These are phyloP conservation scores for Poecilia wingei DNA, from an alignment of 2,797 vertebrate genomes.

Conservation along the genomic window DNA sequence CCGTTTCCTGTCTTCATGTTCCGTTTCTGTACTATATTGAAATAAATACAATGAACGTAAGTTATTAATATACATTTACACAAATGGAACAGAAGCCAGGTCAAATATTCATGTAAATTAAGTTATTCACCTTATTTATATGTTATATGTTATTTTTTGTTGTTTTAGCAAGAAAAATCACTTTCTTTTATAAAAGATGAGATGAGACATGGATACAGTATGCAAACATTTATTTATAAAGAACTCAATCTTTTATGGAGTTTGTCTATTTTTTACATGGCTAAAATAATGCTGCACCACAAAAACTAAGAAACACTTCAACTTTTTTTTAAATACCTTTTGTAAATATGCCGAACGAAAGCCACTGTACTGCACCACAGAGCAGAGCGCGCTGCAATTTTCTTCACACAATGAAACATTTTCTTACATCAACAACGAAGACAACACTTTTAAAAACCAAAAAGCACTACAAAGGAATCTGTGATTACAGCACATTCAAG, in stretches of 20 bases:
- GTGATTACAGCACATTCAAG: constrained; percentile 29
- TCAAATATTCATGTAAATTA: no score
- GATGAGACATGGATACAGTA: background rate
- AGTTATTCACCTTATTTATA: background rate
- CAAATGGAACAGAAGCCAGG: no score
- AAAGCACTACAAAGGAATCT: constrained; percentile 14
- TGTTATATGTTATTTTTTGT: background rate
- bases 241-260: background rate
- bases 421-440: constrained; percentile 11
- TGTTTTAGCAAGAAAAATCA: no score
- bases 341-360: constrained; percentile 30
- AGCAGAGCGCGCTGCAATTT: constrained; percentile 11
- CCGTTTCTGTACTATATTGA: no score
- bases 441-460: constrained; percentile 27
- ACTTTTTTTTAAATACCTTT: constrained; percentile 36
- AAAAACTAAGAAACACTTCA: background rate
- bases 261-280: background rate
- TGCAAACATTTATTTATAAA: constrained; percentile 7
- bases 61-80: no score
- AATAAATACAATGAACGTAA: no score
- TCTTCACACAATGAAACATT: constrained; percentile 7
- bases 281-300: background rate
- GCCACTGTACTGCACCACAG: constrained; percentile 26
- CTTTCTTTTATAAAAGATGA: background rate
- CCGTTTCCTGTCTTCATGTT: background rate